These are phyloP conservation scores for Ceratitis capitata DNA, from an alignment of 1,140 invertebrate genomes.

Conservation along the genomic window DNA sequence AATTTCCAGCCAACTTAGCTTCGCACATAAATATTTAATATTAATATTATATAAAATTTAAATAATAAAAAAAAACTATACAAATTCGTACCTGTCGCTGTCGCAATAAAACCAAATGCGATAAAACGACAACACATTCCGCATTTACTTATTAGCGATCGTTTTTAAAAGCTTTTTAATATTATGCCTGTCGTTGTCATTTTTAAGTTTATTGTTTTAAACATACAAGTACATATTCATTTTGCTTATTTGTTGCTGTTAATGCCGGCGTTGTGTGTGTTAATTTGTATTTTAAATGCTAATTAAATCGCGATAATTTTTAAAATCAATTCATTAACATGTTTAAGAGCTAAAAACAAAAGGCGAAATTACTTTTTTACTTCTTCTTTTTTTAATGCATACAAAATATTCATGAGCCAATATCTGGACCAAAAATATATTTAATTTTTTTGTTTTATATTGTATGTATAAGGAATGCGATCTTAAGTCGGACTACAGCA, in stretches of 20 bases:
- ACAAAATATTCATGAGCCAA: background rate
- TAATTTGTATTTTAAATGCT: slow-evolving; percentile 35
- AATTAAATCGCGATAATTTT: slow-evolving; percentile 38
- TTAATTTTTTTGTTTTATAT: background rate
- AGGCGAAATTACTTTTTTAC: background rate
- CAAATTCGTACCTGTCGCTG: background rate
- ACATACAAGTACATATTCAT: background rate
- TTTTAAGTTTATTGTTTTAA: background rate
- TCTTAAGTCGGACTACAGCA: background rate
- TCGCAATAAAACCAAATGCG: slow-evolving; percentile 2
- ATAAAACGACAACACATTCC: background rate
- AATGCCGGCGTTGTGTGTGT: background rate
- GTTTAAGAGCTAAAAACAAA: slow-evolving; percentile 2
- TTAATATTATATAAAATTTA: too few relatives aligned
- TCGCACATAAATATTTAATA: too few relatives aligned
- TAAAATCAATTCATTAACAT: slow-evolving; percentile 37
- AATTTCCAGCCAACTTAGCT: too few relatives aligned
- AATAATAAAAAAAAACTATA: too few relatives aligned
- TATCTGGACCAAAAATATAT: background rate
- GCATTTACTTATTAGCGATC: background rate
- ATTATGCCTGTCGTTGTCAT: slow-evolving; percentile 15
- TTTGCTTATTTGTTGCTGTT: slow-evolving; percentile 7
- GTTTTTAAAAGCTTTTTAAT: slow-evolving; percentile 36
- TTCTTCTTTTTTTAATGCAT: background rate
- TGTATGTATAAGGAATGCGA: background rate